Percentiles rank a stretch among this genome's conserved stretches.
These are phyloP conservation scores for Micronycteris hirsuta DNA, from an alignment of 2,113 vertebrate genomes.

Conservation along the genomic window DNA sequence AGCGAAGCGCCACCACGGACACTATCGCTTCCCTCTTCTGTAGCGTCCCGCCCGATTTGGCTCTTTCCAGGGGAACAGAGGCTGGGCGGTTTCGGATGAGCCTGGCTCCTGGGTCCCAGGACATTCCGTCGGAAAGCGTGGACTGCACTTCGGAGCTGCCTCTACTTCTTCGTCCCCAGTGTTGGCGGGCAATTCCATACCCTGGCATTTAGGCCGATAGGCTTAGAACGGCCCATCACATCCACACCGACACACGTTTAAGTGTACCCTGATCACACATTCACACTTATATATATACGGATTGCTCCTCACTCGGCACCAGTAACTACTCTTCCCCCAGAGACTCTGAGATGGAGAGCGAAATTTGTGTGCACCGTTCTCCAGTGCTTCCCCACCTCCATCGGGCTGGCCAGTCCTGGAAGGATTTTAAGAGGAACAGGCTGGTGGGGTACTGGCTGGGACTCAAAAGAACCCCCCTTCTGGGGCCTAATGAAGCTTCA, in stretches of 20 bases:
- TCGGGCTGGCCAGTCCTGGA: neutral
- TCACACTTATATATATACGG: neutral
- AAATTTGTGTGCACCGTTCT: neutral
- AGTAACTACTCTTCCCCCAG: neutral
- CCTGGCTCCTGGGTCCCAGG: neutral
- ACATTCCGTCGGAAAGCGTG: neutral
- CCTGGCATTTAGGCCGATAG: neutral
- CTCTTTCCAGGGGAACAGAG: neutral
- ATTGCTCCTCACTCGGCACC: neutral
- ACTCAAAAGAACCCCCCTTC: neutral
- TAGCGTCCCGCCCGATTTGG: neutral
- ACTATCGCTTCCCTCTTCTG: neutral
- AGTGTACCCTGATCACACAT: neutral
- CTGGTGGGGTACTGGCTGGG: neutral
- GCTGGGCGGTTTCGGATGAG: neutral
- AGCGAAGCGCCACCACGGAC: neutral
- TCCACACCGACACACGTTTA: neutral
- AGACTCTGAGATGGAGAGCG: neutral
- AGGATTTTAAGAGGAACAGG: slow-evolving; percentile 3
- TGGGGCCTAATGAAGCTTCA: neutral
- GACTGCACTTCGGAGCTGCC: neutral
- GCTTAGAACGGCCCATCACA: neutral
- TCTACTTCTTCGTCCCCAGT: neutral
- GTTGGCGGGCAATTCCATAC: neutral
- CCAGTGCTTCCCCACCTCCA: neutral